Percentiles rank a stretch among this genome's conserved stretches.
Evolutionary conservation across 2,797 vertebrate species (phyloP).

Genomic region (Lacerta agilis): DNA sequence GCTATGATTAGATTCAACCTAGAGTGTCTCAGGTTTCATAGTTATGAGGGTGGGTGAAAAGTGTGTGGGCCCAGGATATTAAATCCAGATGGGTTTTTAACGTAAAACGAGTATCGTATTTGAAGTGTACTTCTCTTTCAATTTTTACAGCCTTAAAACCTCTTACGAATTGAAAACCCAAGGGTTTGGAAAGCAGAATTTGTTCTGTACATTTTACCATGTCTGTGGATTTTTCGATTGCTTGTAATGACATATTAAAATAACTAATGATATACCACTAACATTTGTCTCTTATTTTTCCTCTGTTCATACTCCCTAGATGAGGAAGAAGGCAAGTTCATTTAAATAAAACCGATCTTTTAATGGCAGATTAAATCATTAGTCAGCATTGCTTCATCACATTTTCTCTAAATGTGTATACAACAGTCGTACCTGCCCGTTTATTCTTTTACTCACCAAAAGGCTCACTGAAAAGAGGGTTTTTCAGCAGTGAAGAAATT

Average conservation of each 20-base stretch:
- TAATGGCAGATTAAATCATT: slow-evolving; percentile 32
- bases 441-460: neutral
- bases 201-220: slow-evolving; percentile 29
- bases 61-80: neutral
- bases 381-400: slow-evolving; percentile 50
- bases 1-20: neutral
- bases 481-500: neutral
- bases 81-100: neutral
- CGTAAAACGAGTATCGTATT: neutral
- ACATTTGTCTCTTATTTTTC: slow-evolving; percentile 77
- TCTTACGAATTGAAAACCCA: neutral
- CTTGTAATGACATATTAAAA: slow-evolving; percentile 60
- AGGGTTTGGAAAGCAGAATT: slow-evolving; percentile 31
- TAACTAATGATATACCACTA: slow-evolving; percentile 72
- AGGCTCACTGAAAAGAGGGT: neutral
- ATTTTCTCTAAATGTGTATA: slow-evolving; percentile 4
- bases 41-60: neutral
- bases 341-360: slow-evolving; percentile 21
- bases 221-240: slow-evolving; percentile 59
- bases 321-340: slow-evolving; percentile 92
- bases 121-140: neutral
- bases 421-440: neutral
- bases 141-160: slow-evolving; percentile 25
- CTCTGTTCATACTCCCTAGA: slow-evolving; percentile 84
- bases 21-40: neutral